Conservation (phyloP, 30 jellyfish, hydroid and myxozoan species). For the Aurelia aurita region DNA sequence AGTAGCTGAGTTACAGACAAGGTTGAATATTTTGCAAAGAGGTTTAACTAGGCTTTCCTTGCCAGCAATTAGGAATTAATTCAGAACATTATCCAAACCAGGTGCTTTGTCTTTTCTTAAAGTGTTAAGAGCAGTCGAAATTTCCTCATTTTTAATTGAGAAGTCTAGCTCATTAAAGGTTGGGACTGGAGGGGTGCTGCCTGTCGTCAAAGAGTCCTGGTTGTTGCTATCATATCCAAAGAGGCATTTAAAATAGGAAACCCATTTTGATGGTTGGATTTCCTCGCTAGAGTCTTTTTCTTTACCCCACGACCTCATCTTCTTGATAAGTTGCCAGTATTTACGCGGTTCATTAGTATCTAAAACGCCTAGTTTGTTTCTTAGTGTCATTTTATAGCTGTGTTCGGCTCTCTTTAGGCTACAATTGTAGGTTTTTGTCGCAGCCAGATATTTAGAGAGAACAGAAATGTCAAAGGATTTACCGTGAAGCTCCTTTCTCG, state of each 20-base stretch:
- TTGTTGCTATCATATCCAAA: neutral
- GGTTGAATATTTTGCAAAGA: slow-evolving; percentile 1
- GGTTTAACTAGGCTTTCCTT: neutral
- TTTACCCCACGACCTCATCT: neutral
- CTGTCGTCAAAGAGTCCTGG: neutral
- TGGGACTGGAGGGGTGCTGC: neutral
- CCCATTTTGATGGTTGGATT: slow-evolving; percentile 16
- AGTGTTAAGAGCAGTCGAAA: neutral
- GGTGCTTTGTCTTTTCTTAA: slow-evolving; percentile 1
- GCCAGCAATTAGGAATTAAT: slow-evolving; percentile 14
- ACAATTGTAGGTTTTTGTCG: neutral
- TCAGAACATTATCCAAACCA: slow-evolving; percentile 23
- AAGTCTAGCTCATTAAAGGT: slow-evolving; percentile 17
- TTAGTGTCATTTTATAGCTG: slow-evolving; percentile 1
- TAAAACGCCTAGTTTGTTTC: neutral
- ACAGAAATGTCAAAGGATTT: neutral
- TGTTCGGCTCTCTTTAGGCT: slow-evolving; percentile 4
- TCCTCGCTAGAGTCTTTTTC: neutral
- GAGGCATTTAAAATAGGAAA: slow-evolving; percentile 2
- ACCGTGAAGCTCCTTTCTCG: neutral
- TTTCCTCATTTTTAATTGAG: slow-evolving; percentile 1
- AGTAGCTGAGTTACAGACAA: neutral
- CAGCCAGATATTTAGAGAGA: neutral
- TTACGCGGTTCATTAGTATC: neutral
- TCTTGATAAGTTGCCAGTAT: neutral